Evolutionary conservation across 2,888 invertebrate genomes (phyloP), one percentile per base, ranked within the genome.

Genomic region (Podabrus alpinus): DNA sequence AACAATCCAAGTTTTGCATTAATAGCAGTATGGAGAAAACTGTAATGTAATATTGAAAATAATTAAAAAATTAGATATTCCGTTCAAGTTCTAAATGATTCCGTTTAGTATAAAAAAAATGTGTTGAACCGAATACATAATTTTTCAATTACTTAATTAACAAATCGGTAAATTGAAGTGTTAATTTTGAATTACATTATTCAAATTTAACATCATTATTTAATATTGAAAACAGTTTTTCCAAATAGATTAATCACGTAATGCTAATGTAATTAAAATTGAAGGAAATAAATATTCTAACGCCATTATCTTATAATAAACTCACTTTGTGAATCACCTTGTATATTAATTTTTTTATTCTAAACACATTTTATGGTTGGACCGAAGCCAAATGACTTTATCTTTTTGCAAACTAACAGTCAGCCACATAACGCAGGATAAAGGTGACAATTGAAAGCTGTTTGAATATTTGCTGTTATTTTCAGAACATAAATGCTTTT

Each of bases 311-410:
- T 45, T 45, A 45, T 45, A 7, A 45, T 45, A 45, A 45, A 45
- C n/a, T 45, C n/a, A 7, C 45, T 45, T 45, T 45, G 45, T 45
- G 45, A 45, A n/a, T 45, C 45, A n/a, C 45, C 45, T 45, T 45
- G 45, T 45, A 45, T 45, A 45, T 66, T 74, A 21, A 16, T 68
- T 75, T 72, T 75, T 75, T 72, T 72, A 75, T 72, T 71, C 16
- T 62, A 68, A 76, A 76, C 76, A 73, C 76, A 76, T 76, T 76
- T 73, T 68, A 71, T 73, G 17, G 45, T 68, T 76, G 76, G 76
- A 76, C 73, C 73, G 73, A 76, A 76, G 76, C 76, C 73, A 76
- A 73, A 67, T 68, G 73, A 76, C 73, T 76, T 76, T 76, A 76
- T 76, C 76, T 71, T 73, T 66, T 73, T 73, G 73, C 76, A 68